Percentiles rank a stretch among this genome's conserved stretches.
phyloP scores from a whole-genome alignment of 2,888 invertebrate species.

The Nomada fucata region DNA sequence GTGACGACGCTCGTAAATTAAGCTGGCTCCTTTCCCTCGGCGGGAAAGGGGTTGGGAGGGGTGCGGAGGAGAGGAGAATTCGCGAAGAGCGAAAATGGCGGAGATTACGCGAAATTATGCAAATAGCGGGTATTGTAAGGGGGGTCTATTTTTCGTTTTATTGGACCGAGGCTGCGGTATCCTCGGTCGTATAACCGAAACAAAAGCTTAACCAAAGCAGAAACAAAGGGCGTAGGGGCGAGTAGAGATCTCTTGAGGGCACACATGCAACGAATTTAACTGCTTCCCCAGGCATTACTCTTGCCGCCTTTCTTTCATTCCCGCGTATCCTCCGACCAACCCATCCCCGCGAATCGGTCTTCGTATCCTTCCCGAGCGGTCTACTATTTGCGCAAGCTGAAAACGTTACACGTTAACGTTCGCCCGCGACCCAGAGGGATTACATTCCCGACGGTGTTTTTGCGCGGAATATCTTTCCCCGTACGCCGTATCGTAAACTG shows the following conservation, averaged over 20 bases:
- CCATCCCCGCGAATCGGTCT: conserved; percentile 43
- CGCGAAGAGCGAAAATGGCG: conserved; percentile 80
- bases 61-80: conserved; percentile 58
- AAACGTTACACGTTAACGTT: neutral
- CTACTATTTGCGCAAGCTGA: neutral
- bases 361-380: conserved; percentile 43
- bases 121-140: conserved; percentile 82
- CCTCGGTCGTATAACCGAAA: conserved; percentile 83
- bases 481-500: too few relatives aligned
- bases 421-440: neutral
- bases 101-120: conserved; percentile 84
- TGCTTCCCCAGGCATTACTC: conserved; percentile 83
- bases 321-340: conserved; percentile 63
- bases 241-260: conserved; percentile 78
- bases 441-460: neutral
- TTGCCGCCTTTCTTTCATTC: conserved; percentile 82
- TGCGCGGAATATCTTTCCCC: too few relatives aligned
- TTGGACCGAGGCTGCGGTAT: conserved; percentile 78
- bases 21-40: conserved; percentile 49
- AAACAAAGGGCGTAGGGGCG: conserved; percentile 79
- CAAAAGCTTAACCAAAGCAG: conserved; percentile 83
- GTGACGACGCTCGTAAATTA: conserved; percentile 68
- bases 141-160: conserved; percentile 82
- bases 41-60: conserved; percentile 29
- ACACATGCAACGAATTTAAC: conserved; percentile 84